Percentiles rank a stretch among this genome's conserved stretches.
Conservation (phyloP, 2,113 vertebrate species). For the Amphilophus citrinellus region DNA sequence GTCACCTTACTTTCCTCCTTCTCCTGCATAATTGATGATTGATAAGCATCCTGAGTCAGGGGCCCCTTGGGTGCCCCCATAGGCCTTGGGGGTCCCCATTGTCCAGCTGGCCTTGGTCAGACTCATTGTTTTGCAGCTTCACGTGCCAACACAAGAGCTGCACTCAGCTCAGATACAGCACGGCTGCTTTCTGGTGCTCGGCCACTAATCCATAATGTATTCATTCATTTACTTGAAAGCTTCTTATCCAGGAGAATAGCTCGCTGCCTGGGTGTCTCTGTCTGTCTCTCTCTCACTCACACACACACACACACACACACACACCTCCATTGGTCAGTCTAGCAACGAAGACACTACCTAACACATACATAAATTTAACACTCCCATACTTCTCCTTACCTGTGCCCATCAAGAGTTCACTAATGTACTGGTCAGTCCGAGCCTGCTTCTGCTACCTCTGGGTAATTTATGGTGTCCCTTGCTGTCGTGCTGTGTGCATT, state of each 20-base stretch:
- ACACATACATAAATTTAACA: slow-evolving; percentile 36
- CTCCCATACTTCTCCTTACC: slow-evolving; percentile 25
- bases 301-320: not conserved
- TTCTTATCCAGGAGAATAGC: slow-evolving; percentile 63
- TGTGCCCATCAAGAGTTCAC: slow-evolving; percentile 33
- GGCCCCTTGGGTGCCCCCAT: slow-evolving; percentile 11
- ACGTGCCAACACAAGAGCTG: slow-evolving; percentile 36
- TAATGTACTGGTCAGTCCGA: slow-evolving; percentile 37
- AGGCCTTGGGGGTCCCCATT: slow-evolving; percentile 14
- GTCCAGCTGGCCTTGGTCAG: slow-evolving; percentile 32
- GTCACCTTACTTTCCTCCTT: slow-evolving; percentile 11
- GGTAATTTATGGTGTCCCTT: slow-evolving; percentile 17
- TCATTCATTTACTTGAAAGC: slow-evolving; percentile 79
- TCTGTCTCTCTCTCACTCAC: not conserved
- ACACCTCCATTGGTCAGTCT: not conserved
- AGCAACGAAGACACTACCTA: not conserved
- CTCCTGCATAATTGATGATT: slow-evolving; percentile 32
- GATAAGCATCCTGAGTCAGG: slow-evolving; percentile 34
- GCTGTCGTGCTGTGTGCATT: slow-evolving; percentile 10
- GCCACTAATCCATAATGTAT: slow-evolving; percentile 75
- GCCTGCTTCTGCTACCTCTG: not conserved
- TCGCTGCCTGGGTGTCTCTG: slow-evolving; percentile 16
- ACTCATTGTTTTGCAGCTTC: slow-evolving; percentile 38
- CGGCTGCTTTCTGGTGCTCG: slow-evolving; percentile 59
- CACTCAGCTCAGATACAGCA: slow-evolving; percentile 41